phyloP scores from a whole-genome alignment of 1,140 invertebrate genomes.

The Aphelenchoides avenae region DNA sequence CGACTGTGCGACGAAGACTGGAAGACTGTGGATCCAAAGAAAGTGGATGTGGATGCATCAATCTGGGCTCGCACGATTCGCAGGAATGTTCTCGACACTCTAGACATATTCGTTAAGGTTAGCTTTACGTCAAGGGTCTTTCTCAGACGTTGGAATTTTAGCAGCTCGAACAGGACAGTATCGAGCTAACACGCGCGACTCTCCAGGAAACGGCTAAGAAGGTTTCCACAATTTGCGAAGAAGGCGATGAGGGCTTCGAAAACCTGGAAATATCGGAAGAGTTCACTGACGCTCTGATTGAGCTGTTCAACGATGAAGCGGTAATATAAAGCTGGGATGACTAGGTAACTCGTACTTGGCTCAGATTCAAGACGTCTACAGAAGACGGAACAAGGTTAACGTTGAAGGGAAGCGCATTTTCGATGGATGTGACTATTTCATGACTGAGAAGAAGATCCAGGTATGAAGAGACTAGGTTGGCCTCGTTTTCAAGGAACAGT shows the following conservation, averaged over 20 bases:
- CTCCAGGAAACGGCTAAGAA: background rate
- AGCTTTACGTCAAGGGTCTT: background rate
- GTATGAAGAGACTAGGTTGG: no score
- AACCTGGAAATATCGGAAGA: constrained; percentile 18
- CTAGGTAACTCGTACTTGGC: constrained; percentile 13
- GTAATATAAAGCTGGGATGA: constrained; percentile 14
- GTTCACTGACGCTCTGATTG: constrained; percentile 22
- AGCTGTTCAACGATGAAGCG: constrained; percentile 35
- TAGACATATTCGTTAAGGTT: constrained; percentile 38
- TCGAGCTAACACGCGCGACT: background rate
- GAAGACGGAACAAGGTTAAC: constrained; percentile 31
- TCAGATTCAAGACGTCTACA: constrained; percentile 36
- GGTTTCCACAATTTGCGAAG: constrained; percentile 12
- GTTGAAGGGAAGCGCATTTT: constrained; percentile 33
- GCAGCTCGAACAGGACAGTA: constrained; percentile 25
- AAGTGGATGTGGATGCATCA: constrained; percentile 3
- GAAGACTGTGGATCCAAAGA: constrained; percentile 13
- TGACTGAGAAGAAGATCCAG: constrained; percentile 28
- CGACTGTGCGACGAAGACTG: constrained; percentile 38
- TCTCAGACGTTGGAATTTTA: constrained; percentile 11
- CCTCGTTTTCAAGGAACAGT: background rate
- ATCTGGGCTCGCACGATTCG: constrained; percentile 27
- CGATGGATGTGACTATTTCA: constrained; percentile 42
- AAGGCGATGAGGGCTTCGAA: constrained; percentile 8
- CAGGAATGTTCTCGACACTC: constrained; percentile 28